A percentile compares a stretch with the other conserved stretches of the same genome.
Conservation (phyloP, 2,797 vertebrate species). For the Vespertilio murinus region DNA sequence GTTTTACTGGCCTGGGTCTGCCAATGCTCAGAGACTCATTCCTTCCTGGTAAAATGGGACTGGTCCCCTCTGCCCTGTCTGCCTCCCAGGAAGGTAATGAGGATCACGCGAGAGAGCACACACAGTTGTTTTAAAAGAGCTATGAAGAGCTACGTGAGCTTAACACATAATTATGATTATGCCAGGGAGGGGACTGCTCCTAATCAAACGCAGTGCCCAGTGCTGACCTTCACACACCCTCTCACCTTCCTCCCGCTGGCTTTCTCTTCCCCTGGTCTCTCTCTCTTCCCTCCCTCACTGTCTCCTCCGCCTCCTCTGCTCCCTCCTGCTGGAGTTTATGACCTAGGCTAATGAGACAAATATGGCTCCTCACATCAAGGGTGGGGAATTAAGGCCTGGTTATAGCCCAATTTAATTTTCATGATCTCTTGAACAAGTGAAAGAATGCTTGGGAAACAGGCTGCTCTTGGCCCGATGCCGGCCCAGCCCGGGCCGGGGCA, state of each 20-base stretch:
- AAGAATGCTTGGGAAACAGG: slow-evolving; percentile 74
- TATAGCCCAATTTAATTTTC: slow-evolving; percentile 81
- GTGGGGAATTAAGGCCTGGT: slow-evolving; percentile 79
- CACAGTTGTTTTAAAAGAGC: neutral
- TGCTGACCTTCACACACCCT: neutral
- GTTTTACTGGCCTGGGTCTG: neutral
- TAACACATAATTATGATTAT: neutral
- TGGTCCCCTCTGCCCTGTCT: neutral
- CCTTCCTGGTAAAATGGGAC: neutral
- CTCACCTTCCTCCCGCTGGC: neutral
- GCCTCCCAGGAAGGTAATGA: slow-evolving; percentile 22
- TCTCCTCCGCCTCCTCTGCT: slow-evolving; percentile 55
- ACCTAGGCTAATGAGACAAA: slow-evolving; percentile 80
- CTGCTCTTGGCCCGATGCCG: slow-evolving; percentile 76
- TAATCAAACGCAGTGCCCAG: neutral
- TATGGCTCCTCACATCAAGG: slow-evolving; percentile 79
- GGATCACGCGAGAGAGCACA: neutral
- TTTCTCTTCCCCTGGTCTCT: neutral
- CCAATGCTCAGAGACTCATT: neutral
- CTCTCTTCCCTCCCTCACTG: slow-evolving; percentile 14
- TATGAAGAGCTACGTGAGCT: neutral
- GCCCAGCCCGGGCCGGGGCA: slow-evolving; percentile 68
- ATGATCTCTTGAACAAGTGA: slow-evolving; percentile 82
- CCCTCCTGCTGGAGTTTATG: slow-evolving; percentile 81
- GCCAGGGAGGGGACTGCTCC: neutral